These are phyloP conservation scores for Drosophila quinaria DNA, from an alignment of 2,888 invertebrate species.

Conservation along the genomic window DNA sequence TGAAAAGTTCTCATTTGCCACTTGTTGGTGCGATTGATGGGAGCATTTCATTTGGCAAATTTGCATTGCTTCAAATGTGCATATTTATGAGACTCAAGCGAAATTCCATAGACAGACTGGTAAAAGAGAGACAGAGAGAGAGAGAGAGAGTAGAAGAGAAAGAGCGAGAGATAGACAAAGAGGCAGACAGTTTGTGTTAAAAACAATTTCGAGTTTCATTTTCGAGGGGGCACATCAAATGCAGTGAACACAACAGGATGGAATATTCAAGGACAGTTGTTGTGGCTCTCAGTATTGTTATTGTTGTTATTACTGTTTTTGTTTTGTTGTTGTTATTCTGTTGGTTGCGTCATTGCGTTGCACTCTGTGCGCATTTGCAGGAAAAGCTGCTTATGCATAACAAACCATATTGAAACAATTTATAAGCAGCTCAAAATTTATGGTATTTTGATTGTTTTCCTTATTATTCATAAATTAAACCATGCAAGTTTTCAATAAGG, in stretches of 20 bases:
- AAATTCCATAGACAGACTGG: neutral
- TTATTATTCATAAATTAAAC: conserved; percentile 19
- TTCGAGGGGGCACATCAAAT: conserved; percentile 8
- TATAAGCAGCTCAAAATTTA: conserved; percentile 36
- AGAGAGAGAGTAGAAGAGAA: neutral
- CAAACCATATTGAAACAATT: conserved; percentile 25
- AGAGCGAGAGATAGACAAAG: neutral
- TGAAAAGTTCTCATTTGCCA: conserved; percentile 51
- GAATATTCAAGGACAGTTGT: conserved; percentile 20
- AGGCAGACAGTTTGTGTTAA: conserved; percentile 3
- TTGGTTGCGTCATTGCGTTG: conserved; percentile 26
- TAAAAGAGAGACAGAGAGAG: neutral
- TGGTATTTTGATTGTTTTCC: conserved; percentile 35
- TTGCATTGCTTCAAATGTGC: conserved; percentile 49
- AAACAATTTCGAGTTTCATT: conserved; percentile 26
- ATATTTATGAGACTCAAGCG: conserved; percentile 60
- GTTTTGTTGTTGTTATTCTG: conserved; percentile 9
- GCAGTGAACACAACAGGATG: conserved; percentile 23
- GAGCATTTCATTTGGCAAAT: conserved; percentile 58
- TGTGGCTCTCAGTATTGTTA: neutral
- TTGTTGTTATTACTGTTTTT: conserved; percentile 1
- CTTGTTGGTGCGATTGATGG: conserved; percentile 66
- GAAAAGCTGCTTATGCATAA: conserved; percentile 46
- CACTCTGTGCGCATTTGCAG: conserved; percentile 33
- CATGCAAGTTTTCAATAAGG: neutral